Percentiles rank a stretch among this genome's conserved stretches.
Conservation (phyloP, 2,797 vertebrate species). For the Crenichthys baileyi region DNA sequence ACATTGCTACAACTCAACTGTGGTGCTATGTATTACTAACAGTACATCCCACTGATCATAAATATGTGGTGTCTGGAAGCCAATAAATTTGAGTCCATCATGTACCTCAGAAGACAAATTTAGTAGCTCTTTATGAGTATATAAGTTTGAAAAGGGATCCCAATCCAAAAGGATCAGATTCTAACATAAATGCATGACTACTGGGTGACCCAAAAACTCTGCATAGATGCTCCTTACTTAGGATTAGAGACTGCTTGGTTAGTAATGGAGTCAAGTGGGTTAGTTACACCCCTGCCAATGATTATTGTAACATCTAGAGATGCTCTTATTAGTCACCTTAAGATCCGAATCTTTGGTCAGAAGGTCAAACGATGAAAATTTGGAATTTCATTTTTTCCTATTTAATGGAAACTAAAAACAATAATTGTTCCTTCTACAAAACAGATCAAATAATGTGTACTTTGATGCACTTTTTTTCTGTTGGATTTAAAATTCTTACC, state of each 20-base stretch:
- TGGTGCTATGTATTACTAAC: neutral
- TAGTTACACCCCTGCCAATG: neutral
- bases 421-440: neutral
- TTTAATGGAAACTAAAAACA: neutral
- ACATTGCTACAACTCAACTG: conserved; percentile 16
- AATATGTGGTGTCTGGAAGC: neutral
- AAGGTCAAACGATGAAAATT: too few species aligned
- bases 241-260: neutral
- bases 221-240: too few species aligned
- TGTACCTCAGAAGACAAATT: neutral
- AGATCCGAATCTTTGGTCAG: neutral
- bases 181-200: neutral
- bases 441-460: neutral
- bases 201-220: neutral
- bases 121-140: neutral
- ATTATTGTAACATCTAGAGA: neutral
- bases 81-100: neutral
- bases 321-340: neutral
- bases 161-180: neutral
- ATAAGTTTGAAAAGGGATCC: neutral
- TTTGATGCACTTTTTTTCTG: neutral
- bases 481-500: too few species aligned
- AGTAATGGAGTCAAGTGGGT: neutral
- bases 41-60: conserved; percentile 6
- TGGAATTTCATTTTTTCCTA: too few species aligned